Evolutionary conservation across 1,140 invertebrate species (phyloP).

Genomic region (Arion vulgaris): DNA sequence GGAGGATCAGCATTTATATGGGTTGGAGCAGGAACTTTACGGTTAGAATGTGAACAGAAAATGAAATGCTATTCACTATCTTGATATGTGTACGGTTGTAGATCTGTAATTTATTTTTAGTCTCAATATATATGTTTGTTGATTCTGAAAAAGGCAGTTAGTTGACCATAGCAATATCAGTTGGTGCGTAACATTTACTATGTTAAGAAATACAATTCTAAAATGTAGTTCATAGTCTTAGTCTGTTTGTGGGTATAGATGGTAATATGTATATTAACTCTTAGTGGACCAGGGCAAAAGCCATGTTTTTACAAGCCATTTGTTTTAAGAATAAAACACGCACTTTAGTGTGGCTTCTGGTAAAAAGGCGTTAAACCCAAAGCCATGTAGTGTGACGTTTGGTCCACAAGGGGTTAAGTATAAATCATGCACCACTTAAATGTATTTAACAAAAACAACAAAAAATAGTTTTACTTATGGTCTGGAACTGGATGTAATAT

Average conservation of each 20-base stretch:
- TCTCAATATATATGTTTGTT: not conserved
- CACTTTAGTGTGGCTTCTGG: too few relatives aligned
- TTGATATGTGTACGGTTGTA: slow-evolving; percentile 1
- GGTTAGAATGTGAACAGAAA: slow-evolving; percentile 26
- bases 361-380: too few relatives aligned
- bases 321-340: too few relatives aligned
- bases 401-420: too few relatives aligned
- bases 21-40: slow-evolving; percentile 77
- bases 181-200: not conserved
- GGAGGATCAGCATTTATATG: slow-evolving; percentile 80
- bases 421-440: too few relatives aligned
- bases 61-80: not conserved
- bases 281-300: too few relatives aligned
- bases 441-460: too few relatives aligned
- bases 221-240: not conserved
- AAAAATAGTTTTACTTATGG: too few relatives aligned
- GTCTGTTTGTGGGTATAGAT: not conserved
- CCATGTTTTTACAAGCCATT: too few relatives aligned
- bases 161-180: not conserved
- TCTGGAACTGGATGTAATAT: too few relatives aligned
- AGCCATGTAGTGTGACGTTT: too few relatives aligned
- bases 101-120: not conserved
- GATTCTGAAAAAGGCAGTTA: not conserved
- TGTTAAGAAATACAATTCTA: not conserved
- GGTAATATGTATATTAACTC: too few relatives aligned